Percentiles rank a stretch among this genome's conserved stretches.
phyloP scores from a whole-genome alignment of 1,140 invertebrate species.

The Pachyrhynchus sulphureomaculatus region DNA sequence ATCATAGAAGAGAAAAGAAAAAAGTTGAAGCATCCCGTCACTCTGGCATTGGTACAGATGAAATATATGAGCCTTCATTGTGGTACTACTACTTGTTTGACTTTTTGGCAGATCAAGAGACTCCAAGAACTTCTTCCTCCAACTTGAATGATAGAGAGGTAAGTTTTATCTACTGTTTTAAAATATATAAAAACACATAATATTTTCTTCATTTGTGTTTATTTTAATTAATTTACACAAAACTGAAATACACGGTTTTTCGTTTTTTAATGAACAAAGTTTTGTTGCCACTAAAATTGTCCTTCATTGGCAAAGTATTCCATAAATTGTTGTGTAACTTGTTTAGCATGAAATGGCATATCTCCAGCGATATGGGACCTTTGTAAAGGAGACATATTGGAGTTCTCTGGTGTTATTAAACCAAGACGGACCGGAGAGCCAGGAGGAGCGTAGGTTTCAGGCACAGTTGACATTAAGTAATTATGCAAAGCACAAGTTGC shows the following conservation, averaged over 20 bases:
- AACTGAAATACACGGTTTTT: too few species aligned
- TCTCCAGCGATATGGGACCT: not conserved
- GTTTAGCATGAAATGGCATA: slow-evolving; percentile 2
- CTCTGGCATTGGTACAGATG: slow-evolving; percentile 4
- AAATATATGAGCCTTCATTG: not conserved
- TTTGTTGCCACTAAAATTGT: slow-evolving; percentile 3
- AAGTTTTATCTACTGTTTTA: not conserved
- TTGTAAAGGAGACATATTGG: not conserved
- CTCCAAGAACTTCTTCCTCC: not conserved
- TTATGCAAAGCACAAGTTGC: slow-evolving; percentile 4
- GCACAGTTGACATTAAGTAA: slow-evolving; percentile 9
- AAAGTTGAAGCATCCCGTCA: not conserved
- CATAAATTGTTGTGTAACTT: slow-evolving; percentile 9
- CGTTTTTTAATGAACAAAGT: not conserved
- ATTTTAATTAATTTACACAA: too few species aligned
- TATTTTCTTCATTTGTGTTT: not conserved
- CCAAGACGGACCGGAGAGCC: not conserved
- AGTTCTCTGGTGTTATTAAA: not conserved
- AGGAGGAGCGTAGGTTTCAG: not conserved
- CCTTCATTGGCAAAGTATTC: slow-evolving; percentile 12
- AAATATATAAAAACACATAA: not conserved
- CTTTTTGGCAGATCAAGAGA: not conserved
- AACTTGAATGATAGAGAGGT: not conserved
- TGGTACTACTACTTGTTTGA: slow-evolving; percentile 7
- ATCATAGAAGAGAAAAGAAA: slow-evolving; percentile 1